These are phyloP conservation scores for Acarapis woodi DNA, from an alignment of 1,140 invertebrate genomes.

Conservation along the genomic window DNA sequence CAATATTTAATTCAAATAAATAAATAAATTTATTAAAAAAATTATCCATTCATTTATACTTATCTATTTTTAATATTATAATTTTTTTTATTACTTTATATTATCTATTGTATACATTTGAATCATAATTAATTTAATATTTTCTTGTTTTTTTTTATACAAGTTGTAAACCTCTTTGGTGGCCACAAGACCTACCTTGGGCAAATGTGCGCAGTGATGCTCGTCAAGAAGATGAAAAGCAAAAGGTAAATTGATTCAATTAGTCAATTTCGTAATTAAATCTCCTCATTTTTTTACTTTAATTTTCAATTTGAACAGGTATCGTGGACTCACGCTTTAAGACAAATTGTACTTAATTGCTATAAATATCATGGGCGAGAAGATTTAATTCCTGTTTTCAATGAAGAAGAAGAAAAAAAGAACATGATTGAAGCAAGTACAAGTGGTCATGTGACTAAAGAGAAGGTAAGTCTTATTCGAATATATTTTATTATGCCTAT, in stretches of 20 bases:
- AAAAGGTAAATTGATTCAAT: conserved; percentile 34
- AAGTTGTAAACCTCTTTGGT: conserved; percentile 78
- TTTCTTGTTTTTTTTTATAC: too few species aligned
- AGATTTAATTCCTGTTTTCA: conserved; percentile 74
- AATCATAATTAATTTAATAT: too few species aligned
- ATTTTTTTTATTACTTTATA: too few species aligned
- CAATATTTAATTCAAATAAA: too few species aligned
- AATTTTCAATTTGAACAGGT: conserved; percentile 37
- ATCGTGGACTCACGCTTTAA: conserved; percentile 87
- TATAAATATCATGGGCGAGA: conserved; percentile 90
- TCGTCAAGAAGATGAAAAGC: conserved; percentile 76
- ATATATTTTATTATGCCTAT: too few species aligned
- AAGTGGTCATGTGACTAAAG: conserved; percentile 10
- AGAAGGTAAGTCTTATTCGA: conserved; percentile 13
- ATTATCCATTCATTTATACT: too few species aligned
- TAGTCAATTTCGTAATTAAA: conserved; percentile 2
- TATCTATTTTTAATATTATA: too few species aligned
- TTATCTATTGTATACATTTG: too few species aligned
- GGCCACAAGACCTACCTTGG: conserved; percentile 88
- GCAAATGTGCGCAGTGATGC: conserved; percentile 93
- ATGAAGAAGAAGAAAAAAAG: conserved; percentile 53
- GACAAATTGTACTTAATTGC: conserved; percentile 91
- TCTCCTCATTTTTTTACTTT: conserved; percentile 6
- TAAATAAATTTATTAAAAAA: too few species aligned
- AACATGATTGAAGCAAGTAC: neutral